Evolutionary conservation across 2,797 vertebrate genomes (phyloP).

Genomic region (Cyclopterus lumpus): DNA sequence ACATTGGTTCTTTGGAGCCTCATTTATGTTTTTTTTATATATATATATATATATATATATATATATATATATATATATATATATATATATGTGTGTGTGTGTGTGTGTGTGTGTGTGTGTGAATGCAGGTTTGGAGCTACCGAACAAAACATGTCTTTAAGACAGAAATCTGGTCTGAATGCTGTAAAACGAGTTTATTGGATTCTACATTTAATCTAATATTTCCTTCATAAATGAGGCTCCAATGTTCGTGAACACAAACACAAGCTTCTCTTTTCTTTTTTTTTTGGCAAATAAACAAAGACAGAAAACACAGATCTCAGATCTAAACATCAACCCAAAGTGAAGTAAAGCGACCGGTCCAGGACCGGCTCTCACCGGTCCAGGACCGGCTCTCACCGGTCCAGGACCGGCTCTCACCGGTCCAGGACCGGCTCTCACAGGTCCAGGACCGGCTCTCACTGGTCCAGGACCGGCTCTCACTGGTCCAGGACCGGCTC

Average conservation of each 20-base stretch:
- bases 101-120: too few relatives aligned
- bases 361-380: constrained; percentile 33
- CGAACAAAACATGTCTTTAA: constrained; percentile 1
- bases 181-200: background rate
- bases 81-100: too few relatives aligned
- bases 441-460: too few relatives aligned
- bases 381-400: constrained; percentile 13
- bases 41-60: too few relatives aligned
- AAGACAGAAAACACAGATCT: background rate
- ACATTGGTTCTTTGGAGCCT: too few relatives aligned
- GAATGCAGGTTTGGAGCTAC: background rate
- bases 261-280: constrained; percentile 10
- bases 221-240: constrained; percentile 40
- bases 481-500: too few relatives aligned
- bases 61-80: too few relatives aligned
- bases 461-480: too few relatives aligned
- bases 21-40: constrained; percentile 30
- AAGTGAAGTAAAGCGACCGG: background rate
- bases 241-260: constrained; percentile 13
- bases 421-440: too few relatives aligned
- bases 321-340: constrained; percentile 37
- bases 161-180: background rate
- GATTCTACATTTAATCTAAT: background rate
- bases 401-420: too few relatives aligned
- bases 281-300: constrained; percentile 31